phyloP scores from a whole-genome alignment of 1,140 invertebrate genomes.

The Aporrectodea caliginosa region DNA sequence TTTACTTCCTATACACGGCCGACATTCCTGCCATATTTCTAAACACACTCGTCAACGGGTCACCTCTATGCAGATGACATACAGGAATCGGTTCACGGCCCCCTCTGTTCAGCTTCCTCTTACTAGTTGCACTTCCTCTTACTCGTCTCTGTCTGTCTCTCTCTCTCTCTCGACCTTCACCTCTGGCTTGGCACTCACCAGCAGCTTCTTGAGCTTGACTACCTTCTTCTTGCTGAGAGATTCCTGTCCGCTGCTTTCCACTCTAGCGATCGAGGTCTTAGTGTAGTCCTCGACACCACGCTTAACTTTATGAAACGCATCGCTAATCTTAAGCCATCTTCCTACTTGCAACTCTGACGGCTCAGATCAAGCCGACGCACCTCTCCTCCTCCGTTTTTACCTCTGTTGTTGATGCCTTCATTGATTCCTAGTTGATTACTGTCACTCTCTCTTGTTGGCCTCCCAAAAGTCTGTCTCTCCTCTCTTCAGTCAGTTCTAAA shows the following conservation, averaged over 20 bases:
- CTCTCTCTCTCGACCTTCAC: not conserved
- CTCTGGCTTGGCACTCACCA: no score
- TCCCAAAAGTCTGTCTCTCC: no score
- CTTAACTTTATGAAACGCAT: not conserved
- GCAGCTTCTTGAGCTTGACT: no score
- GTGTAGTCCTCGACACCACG: not conserved
- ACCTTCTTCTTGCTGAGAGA: not conserved
- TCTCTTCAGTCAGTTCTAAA: no score
- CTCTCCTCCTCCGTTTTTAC: no score
- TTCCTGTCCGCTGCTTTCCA: not conserved
- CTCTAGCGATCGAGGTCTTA: not conserved
- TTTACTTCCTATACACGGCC: not conserved
- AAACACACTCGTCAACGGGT: no score
- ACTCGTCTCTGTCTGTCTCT: not conserved
- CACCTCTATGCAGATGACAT: no score
- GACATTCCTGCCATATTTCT: not conserved
- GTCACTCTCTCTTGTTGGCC: no score
- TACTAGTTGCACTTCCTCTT: not conserved
- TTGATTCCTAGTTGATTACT: no score
- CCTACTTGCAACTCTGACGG: no score
- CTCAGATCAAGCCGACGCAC: no score
- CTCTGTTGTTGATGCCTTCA: no score
- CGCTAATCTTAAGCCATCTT: not conserved
- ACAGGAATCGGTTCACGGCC: not conserved
- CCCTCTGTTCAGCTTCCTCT: not conserved